These are phyloP conservation scores for Corythornis cristatus DNA, from an alignment of 2,113 vertebrate species.

Conservation along the genomic window DNA sequence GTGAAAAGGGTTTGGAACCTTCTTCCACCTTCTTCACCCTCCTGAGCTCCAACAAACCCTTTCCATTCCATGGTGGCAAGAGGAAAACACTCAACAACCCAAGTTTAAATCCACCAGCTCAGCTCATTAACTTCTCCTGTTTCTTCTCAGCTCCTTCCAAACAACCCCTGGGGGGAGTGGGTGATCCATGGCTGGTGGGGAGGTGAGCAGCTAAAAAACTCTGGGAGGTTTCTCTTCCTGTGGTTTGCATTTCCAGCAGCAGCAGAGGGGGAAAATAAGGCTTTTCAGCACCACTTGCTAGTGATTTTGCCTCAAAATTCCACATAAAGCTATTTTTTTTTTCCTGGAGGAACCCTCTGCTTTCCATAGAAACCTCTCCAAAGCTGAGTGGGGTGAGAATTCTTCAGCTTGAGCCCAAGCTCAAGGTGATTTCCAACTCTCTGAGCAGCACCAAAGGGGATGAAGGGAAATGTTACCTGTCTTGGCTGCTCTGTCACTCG, in stretches of 20 bases:
- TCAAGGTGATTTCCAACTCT: neutral
- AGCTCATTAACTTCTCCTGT: neutral
- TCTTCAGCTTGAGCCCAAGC: neutral
- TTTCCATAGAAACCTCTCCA: neutral
- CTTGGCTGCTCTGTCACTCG: constrained; percentile 84
- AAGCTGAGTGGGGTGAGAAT: neutral
- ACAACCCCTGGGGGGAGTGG: neutral
- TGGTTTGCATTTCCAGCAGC: neutral
- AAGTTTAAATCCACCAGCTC: neutral
- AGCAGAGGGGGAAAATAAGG: neutral
- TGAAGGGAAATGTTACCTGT: constrained; percentile 70
- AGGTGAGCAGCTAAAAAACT: neutral
- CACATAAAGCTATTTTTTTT: neutral
- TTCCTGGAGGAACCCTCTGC: neutral
- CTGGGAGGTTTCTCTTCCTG: neutral
- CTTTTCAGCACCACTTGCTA: neutral
- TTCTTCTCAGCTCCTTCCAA: neutral
- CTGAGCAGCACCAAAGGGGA: neutral
- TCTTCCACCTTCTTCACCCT: neutral
- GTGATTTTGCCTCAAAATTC: neutral
- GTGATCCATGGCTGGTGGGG: neutral
- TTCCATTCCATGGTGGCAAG: neutral
- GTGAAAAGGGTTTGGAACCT: too few species aligned
- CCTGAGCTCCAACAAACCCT: neutral
- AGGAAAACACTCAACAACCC: too few species aligned